phyloP scores from a whole-genome alignment of 92 coral and sea anemone species.

The Heteractis magnifica region DNA sequence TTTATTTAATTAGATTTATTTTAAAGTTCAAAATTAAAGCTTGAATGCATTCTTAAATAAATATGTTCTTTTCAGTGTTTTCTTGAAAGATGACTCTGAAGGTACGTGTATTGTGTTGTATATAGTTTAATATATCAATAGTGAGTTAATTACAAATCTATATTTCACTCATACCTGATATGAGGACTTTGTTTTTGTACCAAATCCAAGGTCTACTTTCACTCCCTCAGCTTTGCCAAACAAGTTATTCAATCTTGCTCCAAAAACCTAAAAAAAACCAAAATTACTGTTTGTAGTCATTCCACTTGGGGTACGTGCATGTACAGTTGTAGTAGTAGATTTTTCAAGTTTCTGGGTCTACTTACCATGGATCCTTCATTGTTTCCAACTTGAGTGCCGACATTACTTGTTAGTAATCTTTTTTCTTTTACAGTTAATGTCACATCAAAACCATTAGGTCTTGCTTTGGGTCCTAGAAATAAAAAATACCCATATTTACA shows the following conservation, averaged over 20 bases:
- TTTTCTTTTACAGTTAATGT: conserved; percentile 79
- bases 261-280: conserved; percentile 60
- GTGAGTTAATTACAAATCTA: not conserved
- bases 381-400: conserved; percentile 93
- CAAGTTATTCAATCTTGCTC: conserved; percentile 72
- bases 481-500: not conserved
- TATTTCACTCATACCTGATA: conserved; percentile 53
- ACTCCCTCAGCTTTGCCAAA: conserved; percentile 90
- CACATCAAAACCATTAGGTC: conserved; percentile 77
- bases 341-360: not conserved
- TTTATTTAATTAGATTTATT: too few species aligned
- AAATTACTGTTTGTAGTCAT: too few species aligned
- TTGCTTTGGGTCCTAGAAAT: conserved; percentile 48
- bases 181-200: conserved; percentile 85
- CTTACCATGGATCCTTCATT: conserved; percentile 96
- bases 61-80: too few species aligned
- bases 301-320: too few species aligned
- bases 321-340: too few species aligned
- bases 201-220: conserved; percentile 82
- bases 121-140: too few species aligned
- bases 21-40: too few species aligned
- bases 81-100: too few species aligned
- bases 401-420: conserved; percentile 61
- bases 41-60: too few species aligned
- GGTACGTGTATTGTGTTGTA: too few species aligned